Base-by-base conservation (phyloP, 2,888 invertebrate species). In the Mesochorus sp. region DNA sequence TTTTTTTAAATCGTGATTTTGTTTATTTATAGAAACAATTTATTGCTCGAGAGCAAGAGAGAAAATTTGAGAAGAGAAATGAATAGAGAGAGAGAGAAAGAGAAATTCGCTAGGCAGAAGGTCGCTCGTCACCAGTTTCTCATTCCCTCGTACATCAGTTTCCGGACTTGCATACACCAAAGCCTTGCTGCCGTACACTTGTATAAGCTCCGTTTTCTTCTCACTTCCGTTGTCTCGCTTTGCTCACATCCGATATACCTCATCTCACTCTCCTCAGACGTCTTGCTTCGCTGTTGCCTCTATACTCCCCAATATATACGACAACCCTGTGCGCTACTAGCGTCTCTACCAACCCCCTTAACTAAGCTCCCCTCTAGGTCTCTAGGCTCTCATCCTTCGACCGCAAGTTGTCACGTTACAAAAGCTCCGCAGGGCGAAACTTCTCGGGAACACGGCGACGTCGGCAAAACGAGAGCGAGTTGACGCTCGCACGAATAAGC, bases 351-450 rank as follows among this genome's bases (percentile, higher is more conserved):
- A 19, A 64, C 5, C 21, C 42, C 72, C 28, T 47, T 21, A 17
- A 64, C 62, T 34, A 14, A 12, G 19, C 21, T 21, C 47, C 24
- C 26, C 19, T 26, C 14, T 19, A 21, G 1, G 12, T 47, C 64
- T 39, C 57, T n/a, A 17, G 26, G 17, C 74, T 44, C 42, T 67
- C 55, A 51, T 72, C 72, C 72, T 77, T 72, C 72, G 72, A 61
- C 67, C 76, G 62, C 67, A 67, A 77, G 76, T 77, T 72, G 76
- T 67, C 72, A 67, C 67, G 72, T 77, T 72, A 77, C 76, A 72
- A 77, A 77, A 72, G 76, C 71, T 77, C 72, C 76, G 76, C 76
- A 57, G 70, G 76, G 76, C 55, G 42, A 77, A 77, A 77, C 72
- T 77, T 67, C 72, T 77, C 39, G 67, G 61, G 44, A 77, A 67